Base-by-base conservation (phyloP, 2,888 invertebrate species). In the Vandiemenella viatica region DNA sequence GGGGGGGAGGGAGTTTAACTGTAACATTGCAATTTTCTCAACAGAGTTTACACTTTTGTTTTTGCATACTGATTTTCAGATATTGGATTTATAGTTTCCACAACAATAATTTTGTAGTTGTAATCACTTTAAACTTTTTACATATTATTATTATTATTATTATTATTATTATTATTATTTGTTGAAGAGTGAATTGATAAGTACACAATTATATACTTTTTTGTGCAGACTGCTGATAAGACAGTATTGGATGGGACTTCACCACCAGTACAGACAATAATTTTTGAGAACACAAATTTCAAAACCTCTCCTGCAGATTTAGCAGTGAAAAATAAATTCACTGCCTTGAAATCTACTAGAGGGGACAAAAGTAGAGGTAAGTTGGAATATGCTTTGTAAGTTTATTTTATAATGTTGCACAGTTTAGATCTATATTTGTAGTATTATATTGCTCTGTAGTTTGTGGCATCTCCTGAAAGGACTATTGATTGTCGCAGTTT, bases 201-300 rank as follows among this genome's bases (percentile, higher is more conserved):
- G n/a, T n/a, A n/a, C n/a, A n/a, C n/a, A n/a, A n/a, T n/a, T n/a
- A n/a, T n/a, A n/a, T n/a, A n/a, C n/a, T n/a, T n/a, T n/a, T n/a
- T n/a, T n/a, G n/a, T n/a, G n/a, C n/a, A n/a, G 60, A 59, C 66
- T 37, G 62, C 63, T 50, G 75, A 75, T 55, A 77, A 77, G 60
- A 73, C 75, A 21, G 74, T 80, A 1, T 65, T 84, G 22, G 83
- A 88, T 61, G 80, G 84, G 20, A 74, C 81, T 4, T 83, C 83
- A 5, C 80, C 85, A 0, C 86, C 87, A 2, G 85, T 88, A 17
- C 84, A 86, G 62, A 89, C 89, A 0, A 83, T 91, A 46, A 89
- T 91, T 55, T 90, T 91, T 62, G 90, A 91, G 62, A 91, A 91
- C 63, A 90, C 89, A 1, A 90, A 90, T 65, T 89, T 83, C 63